Base-by-base conservation (phyloP, 2,797 vertebrate species). In the Dromococcyx pavoninus region DNA sequence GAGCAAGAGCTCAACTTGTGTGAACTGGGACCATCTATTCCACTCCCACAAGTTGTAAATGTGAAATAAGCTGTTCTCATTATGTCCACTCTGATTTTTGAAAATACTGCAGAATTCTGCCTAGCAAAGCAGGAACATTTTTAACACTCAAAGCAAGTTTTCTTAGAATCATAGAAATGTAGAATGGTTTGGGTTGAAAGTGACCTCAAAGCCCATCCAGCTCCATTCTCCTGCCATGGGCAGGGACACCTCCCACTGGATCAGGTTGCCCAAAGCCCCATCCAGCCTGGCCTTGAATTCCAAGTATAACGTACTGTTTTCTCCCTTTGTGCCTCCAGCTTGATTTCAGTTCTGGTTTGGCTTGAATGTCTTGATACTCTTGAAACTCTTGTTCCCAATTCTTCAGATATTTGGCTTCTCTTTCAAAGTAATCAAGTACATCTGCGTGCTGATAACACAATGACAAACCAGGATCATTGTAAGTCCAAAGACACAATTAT, bases 391-490 rank as follows among this genome's bases (percentile, higher is more conserved):
- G 95, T 81, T 98, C 94, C 69, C 97, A 93, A 39, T 98, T 98
- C 48, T 97, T 97, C 89, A 99, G 93, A 32, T 98, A 96, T 21
- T 97, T 98, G 92, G 98, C 97, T 97, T 99, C 98, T 96, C 97
- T 98, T 86, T 99, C 97, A 51, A 99, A 98, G 96, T 98, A 99
- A 86, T 97, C 91, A 72, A 90, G 97, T 86, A 99, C 25, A 1
- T 58, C 98, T 23, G 88, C 70, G 58, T 77, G 90, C 99, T 99
- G 84, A 73, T 95, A 46, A 94, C 37, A 77, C 57, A 96, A 58
- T 84, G 48, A 69, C 18, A 80, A 84, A 51, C 37, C 90, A 79
- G 25, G 27, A 51, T 91, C 66, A 51, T 66, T 89, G 74, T 11
- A 17, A 2, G 5, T n/a, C 54, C 56, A 39, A 32, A 83, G 28